Base-by-base conservation (phyloP, 2,113 vertebrate genomes). In the Triplophysa tibetana region DNA sequence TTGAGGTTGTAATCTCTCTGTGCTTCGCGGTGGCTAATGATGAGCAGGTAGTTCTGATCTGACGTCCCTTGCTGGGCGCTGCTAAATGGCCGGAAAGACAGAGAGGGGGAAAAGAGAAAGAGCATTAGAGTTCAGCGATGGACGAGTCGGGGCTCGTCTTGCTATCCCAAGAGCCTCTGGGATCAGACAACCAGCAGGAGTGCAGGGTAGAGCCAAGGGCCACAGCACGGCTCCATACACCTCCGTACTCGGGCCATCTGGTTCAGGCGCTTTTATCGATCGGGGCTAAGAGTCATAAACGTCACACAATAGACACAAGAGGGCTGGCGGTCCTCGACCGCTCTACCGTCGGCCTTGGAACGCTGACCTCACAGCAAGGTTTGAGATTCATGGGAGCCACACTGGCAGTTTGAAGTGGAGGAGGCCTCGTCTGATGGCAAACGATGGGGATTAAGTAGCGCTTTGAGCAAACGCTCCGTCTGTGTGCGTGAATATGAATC, bases 1-100 rank as follows among this genome's bases (percentile, higher is more conserved):
- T 99, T 97, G 91, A 99, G 95, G 93, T 88, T 98, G 95, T 99
- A 99, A 89, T 99, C 97, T 93, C 94, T 96, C 95, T 99, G 97
- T 89, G 96, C 95, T 92, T 99, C 97, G 82, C 95, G 94, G 92
- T 99, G 97, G 91, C 93, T 97, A 94, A 99, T 93, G 78, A 98
- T 93, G 92, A 99, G 95, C 93, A 98, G 95, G 93, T 96, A 99
- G 95, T 95, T 99, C 90, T 98, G 96, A 94, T 95, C 98, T 96
- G 97, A 95, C 88, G 96, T 95, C 87, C 99, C 98, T 91, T 95
- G 96, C 85, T 96, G 95, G 93, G 93, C 92, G 90, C 97, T 99
- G 93, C 62, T 75, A 21, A 76, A 77, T 6, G 66, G 67, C 68
- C n/a, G 69, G 64, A 77, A 67, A 73, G 52, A 43, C 56, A 83